Base-by-base conservation (phyloP, 2,797 vertebrate species). In the Micrastur ruficollis region DNA sequence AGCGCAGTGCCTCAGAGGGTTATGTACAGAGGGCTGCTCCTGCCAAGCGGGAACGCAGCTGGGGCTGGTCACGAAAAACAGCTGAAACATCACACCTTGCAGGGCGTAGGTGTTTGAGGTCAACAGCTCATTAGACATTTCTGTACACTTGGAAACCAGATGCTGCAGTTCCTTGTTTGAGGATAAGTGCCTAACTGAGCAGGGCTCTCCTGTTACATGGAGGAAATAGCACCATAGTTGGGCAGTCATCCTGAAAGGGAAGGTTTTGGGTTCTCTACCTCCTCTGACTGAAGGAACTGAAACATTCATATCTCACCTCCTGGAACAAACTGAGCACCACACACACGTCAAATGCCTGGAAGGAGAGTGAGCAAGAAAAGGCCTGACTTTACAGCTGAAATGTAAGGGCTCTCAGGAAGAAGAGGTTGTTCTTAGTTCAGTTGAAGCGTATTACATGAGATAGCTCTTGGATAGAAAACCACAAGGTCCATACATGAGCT, bases 61-160 rank as follows among this genome's bases (percentile, higher is more conserved):
- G 11, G 46, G 25, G 18, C 42, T 46, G 44, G 56, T 59, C 72
- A 32, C 62, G 36, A 86, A 72, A 38, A 76, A 32, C 0, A 8
- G 21, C 55, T 70, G 68, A 65, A 86, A 81, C 26, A 47, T 81
- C 89, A 76, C 89, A 86, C 61, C 56, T 95, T 1, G 0, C 42
- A 59, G 63, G 71, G 42, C 0, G 1, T 18, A 53, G 42, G 55
- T 62, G 72, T 87, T 67, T 86, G 88, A 90, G 88, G 92, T 94
- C 72, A 47, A 65, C 75, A 91, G 87, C 68, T 91, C 38, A 11
- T 88, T n/a, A 90, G 21, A 58, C 8, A 8, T 80, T 82, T 85
- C 71, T 93, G 34, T 52, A 42, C 46, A 20, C 71, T 70, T 72
- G 88, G 75, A 82, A 96, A 85, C 38, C 58, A 75, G 66, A 56